Evolutionary conservation across 92 coral and sea anemone species (phyloP).

Genomic region (Porites divaricata): DNA sequence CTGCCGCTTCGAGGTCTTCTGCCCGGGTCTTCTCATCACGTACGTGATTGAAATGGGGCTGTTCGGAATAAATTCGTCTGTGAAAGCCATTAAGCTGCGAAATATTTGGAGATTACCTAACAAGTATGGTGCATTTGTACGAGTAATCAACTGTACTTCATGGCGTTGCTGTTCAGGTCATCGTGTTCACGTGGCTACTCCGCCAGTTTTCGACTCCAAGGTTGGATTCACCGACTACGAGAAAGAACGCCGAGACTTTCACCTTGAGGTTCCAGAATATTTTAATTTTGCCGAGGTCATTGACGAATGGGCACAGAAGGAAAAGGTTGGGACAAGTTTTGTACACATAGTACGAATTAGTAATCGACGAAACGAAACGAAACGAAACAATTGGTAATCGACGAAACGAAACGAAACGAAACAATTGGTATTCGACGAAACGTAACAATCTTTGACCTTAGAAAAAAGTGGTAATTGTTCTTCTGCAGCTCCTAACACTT

Average conservation of each 20-base stretch:
- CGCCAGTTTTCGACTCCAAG: constrained; percentile 78
- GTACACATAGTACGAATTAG: no score
- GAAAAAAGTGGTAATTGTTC: no score
- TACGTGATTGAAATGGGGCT: constrained; percentile 13
- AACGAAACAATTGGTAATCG: no score
- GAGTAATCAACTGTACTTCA: background rate
- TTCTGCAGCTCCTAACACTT: no score
- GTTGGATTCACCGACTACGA: constrained; percentile 82
- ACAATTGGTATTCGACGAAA: no score
- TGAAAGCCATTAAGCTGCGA: background rate
- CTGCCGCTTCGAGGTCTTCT: no score
- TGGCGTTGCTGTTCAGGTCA: constrained; percentile 20
- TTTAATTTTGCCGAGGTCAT: constrained; percentile 83
- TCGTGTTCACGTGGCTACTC: constrained; percentile 37
- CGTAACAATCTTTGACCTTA: no score
- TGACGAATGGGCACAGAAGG: constrained; percentile 80
- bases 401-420: no score
- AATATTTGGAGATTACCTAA: background rate
- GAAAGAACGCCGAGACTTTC: constrained; percentile 61
- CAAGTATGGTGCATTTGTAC: background rate
- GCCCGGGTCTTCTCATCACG: no score
- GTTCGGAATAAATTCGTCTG: background rate
- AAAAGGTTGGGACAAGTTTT: constrained; percentile 51
- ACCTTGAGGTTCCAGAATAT: constrained; percentile 69
- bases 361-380: no score